Evolutionary conservation across 2,113 vertebrate species (phyloP).

Genomic region (Macrotis lagotis): DNA sequence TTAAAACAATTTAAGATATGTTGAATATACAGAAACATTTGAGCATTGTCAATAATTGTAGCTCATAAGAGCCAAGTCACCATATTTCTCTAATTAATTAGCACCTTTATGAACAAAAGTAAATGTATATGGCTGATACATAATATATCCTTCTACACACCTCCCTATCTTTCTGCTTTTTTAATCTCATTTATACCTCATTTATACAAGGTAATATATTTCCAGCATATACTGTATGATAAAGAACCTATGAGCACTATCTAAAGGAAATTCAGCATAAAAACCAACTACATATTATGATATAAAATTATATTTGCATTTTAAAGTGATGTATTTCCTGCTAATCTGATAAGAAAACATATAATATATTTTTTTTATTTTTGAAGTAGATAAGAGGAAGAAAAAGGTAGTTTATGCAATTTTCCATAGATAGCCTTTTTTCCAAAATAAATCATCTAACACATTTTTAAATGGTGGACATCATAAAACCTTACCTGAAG

Average conservation of each 20-base stretch:
- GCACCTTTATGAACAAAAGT: neutral
- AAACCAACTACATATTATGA: neutral
- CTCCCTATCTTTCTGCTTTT: neutral
- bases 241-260: neutral
- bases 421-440: neutral
- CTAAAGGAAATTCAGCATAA: conserved; percentile 7
- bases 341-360: conserved; percentile 5
- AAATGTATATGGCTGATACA: neutral
- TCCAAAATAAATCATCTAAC: conserved; percentile 38
- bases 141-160: no score
- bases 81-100: conserved; percentile 35
- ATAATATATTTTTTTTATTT: neutral
- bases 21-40: neutral
- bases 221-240: neutral
- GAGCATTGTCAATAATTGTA: conserved; percentile 16
- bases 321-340: neutral
- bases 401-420: neutral
- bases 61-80: neutral
- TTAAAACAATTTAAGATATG: neutral
- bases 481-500: conserved; percentile 29
- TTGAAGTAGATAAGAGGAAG: neutral
- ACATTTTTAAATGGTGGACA: neutral
- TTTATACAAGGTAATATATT: neutral
- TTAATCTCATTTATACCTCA: neutral
- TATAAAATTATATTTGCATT: neutral